Percentiles rank a stretch among this genome's conserved stretches.
Evolutionary conservation across 2,888 invertebrate species (phyloP).

Genomic region (Papilio elwesi): DNA sequence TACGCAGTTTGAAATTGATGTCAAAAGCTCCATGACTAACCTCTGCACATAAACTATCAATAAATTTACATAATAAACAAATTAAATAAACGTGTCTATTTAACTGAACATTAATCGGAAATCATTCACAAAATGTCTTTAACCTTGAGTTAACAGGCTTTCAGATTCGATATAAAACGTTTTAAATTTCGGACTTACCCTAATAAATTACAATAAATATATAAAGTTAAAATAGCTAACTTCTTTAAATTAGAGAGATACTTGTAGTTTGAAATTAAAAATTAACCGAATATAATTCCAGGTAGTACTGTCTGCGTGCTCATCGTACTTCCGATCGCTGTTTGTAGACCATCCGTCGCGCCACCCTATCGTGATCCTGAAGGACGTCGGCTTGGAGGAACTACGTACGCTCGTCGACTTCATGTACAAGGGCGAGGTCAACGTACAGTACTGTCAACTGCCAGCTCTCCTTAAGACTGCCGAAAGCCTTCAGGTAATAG

Average conservation of each 20-base stretch:
- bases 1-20: too few relatives aligned
- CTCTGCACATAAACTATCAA: too few relatives aligned
- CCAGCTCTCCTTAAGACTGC: slow-evolving; percentile 95
- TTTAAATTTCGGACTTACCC: too few relatives aligned
- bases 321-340: slow-evolving; percentile 96
- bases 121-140: too few relatives aligned
- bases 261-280: slow-evolving; percentile 5
- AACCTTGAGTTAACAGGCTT: too few relatives aligned
- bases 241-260: background rate
- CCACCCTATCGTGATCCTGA: slow-evolving; percentile 96
- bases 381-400: slow-evolving; percentile 96
- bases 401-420: slow-evolving; percentile 96
- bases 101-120: too few relatives aligned
- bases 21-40: too few relatives aligned
- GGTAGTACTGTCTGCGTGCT: slow-evolving; percentile 97
- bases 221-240: too few relatives aligned
- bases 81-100: too few relatives aligned
- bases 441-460: slow-evolving; percentile 96
- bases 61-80: too few relatives aligned
- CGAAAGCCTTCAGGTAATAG: slow-evolving; percentile 92
- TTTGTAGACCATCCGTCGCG: slow-evolving; percentile 96
- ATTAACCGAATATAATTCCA: slow-evolving; percentile 63
- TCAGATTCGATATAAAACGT: too few relatives aligned
- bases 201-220: too few relatives aligned
- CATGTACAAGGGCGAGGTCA: slow-evolving; percentile 98